phyloP scores from a whole-genome alignment of 2,888 invertebrate genomes.

The Labia minor region DNA sequence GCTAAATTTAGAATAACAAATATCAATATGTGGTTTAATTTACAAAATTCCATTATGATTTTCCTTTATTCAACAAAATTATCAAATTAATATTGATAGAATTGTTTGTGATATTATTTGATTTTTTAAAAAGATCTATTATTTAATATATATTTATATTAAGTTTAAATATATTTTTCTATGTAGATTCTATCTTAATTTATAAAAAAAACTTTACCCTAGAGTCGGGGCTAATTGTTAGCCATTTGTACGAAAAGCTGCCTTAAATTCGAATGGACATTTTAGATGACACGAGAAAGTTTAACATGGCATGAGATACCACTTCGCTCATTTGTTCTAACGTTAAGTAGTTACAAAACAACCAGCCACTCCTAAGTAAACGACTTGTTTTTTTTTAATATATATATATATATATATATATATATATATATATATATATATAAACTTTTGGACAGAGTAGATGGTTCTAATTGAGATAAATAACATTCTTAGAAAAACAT shows the following conservation, averaged over 20 bases:
- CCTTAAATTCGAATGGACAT: neutral
- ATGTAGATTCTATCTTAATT: too few relatives aligned
- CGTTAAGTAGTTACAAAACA: neutral
- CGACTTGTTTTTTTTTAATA: neutral
- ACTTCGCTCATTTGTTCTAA: neutral
- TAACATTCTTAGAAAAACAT: neutral
- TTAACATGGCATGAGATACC: conserved; percentile 1
- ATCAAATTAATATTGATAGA: too few relatives aligned
- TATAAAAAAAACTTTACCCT: too few relatives aligned
- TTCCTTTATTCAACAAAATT: too few relatives aligned
- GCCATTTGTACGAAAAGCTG: neutral
- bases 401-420: neutral
- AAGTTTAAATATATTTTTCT: too few relatives aligned
- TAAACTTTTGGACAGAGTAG: neutral
- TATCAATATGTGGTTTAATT: too few relatives aligned
- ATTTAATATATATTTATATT: too few relatives aligned
- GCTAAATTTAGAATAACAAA: too few relatives aligned
- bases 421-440: neutral
- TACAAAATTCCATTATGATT: too few relatives aligned
- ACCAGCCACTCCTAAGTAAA: neutral
- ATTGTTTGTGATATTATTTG: too few relatives aligned
- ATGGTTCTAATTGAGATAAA: neutral
- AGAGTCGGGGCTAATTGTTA: neutral
- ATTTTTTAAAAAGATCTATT: too few relatives aligned
- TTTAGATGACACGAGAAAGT: neutral